Evolutionary conservation across 64 coral and sea anemone genomes (phyloP).

Genomic region (Actinia equina): DNA sequence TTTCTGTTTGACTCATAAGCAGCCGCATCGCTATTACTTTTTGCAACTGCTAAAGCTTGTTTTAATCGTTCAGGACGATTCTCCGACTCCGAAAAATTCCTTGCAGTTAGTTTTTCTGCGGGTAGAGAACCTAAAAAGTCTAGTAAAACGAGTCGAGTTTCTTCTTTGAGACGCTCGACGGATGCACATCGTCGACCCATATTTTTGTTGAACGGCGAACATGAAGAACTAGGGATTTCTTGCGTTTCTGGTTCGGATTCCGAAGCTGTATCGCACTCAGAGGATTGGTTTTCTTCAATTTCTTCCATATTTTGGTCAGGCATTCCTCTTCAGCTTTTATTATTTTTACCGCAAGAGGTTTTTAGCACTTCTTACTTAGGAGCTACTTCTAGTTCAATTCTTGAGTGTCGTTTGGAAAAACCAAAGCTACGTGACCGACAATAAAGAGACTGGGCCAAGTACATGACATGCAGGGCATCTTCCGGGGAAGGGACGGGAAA

Average conservation of each 20-base stretch:
- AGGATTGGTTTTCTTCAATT: background rate
- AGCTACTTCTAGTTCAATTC: background rate
- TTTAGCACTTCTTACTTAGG: background rate
- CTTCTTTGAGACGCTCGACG: constrained; percentile 74
- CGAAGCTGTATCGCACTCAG: background rate
- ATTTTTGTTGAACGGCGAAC: background rate
- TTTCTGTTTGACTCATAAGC: constrained; percentile 70
- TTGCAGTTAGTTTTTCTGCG: constrained; percentile 75
- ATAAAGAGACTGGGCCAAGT: background rate
- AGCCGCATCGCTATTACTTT: constrained; percentile 75
- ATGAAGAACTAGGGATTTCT: background rate
- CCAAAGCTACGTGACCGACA: background rate
- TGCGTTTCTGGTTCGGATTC: constrained; percentile 3
- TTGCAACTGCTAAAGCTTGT: constrained; percentile 59
- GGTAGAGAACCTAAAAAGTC: constrained; percentile 74
- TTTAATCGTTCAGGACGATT: constrained; percentile 45
- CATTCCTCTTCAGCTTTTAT: constrained; percentile 2
- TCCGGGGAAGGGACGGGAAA: background rate
- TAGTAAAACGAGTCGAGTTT: constrained; percentile 80
- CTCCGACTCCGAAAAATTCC: constrained; percentile 59
- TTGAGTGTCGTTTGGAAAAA: background rate
- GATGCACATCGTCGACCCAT: constrained; percentile 44
- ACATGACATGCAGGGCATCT: background rate
- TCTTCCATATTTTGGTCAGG: constrained; percentile 9
- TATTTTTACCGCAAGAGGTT: background rate